phyloP scores from a whole-genome alignment of 2,888 invertebrate species.

The Phyllotreta cruciferae region DNA sequence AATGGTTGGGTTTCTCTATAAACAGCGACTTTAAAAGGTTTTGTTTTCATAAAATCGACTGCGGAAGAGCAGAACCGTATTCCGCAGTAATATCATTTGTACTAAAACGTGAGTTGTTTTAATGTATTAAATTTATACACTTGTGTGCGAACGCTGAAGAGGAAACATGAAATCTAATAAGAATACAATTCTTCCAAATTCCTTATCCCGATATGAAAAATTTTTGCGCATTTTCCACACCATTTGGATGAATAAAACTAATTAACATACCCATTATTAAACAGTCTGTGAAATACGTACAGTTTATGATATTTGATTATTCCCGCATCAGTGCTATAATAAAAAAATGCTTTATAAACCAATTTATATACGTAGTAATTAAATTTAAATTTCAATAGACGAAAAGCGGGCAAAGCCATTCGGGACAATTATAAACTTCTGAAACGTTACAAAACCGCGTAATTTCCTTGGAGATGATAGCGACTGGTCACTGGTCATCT shows the following conservation, averaged over 20 bases:
- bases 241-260: no score
- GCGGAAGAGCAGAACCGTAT: constrained; percentile 5
- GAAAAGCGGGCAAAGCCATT: background rate
- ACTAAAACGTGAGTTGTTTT: constrained; percentile 19
- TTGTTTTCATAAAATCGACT: constrained; percentile 16
- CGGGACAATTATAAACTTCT: constrained; percentile 16
- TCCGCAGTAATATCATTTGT: constrained; percentile 13
- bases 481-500: constrained; percentile 24
- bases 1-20: constrained; percentile 8
- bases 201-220: no score
- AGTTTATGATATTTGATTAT: no score
- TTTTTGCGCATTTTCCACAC: no score
- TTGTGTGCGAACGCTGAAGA: background rate
- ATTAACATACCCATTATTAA: no score
- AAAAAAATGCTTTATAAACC: no score
- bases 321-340: no score
- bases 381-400: no score
- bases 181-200: background rate
- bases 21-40: constrained; percentile 10
- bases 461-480: constrained; percentile 24
- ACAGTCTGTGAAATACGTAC: no score
- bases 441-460: constrained; percentile 21
- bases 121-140: constrained; percentile 13
- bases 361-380: no score
- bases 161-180: no score